Evolutionary conservation across 2,888 invertebrate genomes (phyloP), one percentile per base, ranked within the genome.

Genomic region (Andrena hattorfiana): DNA sequence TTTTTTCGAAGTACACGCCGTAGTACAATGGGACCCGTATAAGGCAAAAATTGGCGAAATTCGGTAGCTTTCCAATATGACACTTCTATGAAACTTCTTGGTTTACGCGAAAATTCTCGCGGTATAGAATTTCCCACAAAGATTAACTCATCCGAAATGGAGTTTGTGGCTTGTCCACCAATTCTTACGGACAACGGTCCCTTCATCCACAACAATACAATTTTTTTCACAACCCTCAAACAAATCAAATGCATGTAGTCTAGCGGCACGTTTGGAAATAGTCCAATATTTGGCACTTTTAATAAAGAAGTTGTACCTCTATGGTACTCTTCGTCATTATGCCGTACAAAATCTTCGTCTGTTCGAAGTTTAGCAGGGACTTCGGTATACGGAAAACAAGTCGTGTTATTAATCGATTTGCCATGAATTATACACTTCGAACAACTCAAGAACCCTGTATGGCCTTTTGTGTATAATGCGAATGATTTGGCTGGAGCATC

Each of bases 161-260:
- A 13, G 13, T 48, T 54, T 32, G 4, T 71, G n/a, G 35, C 63
- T 2, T 8, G 20, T 30, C 23, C 2, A 42, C 42, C 13, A 42
- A 71, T 54, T 71, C 56, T 23, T 49, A 54, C 66, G 5, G 51
- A 16, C 5, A 72, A 10, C 23, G 77, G 74, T 20, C 90, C 91
- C 59, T 82, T 86, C 26, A 86, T 84, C 90, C 90, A 90, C 20
- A 89, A 69, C n/a, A 77, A 60, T 0, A 93, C 48, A 2, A 92
- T 67, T 62, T 91, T 89, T 66, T 86, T 87, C 60, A 90, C 85
- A 13, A 91, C 89, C 8, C 91, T 91, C 30, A 92, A 80, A 60
- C 89, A 92, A 8, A 90, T 80, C 8, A 91, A 70, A 68, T 93
- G 93, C 92, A 92, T 88, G 59, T 85, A 88, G 51, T 88, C 85